Evolutionary conservation across 2,113 vertebrate genomes (phyloP).

Genomic region (Corythoichthys haematopterus): DNA sequence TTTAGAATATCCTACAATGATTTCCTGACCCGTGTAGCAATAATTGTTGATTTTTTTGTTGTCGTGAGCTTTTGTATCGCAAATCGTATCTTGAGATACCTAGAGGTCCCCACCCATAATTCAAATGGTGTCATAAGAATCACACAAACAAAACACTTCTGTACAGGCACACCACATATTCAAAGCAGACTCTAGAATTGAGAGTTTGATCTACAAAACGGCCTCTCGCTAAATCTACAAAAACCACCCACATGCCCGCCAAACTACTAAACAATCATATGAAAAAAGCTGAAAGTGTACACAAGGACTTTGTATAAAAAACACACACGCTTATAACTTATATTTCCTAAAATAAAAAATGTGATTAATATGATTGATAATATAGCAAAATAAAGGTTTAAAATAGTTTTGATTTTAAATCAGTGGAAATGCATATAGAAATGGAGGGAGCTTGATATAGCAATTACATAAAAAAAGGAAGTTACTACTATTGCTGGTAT

Average conservation of each 20-base stretch:
- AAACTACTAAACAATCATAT: conserved; percentile 34
- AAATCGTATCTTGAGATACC: too few species aligned
- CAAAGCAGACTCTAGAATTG: conserved; percentile 37
- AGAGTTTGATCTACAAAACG: conserved; percentile 59
- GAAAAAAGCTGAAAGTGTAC: conserved; percentile 13
- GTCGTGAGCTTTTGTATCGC: too few species aligned
- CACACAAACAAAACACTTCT: conserved; percentile 23
- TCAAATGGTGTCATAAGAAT: conserved; percentile 25
- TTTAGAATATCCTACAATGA: too few species aligned
- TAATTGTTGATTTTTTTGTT: too few species aligned
- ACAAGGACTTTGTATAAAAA: conserved; percentile 43
- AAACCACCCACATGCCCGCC: conserved; percentile 42
- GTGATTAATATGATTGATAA: conserved; percentile 20
- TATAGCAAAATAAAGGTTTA: conserved; percentile 17
- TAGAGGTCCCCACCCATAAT: too few species aligned
- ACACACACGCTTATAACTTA: conserved; percentile 1
- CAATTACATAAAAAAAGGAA: conserved; percentile 10
- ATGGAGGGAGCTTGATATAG: not conserved
- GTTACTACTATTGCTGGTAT: not conserved
- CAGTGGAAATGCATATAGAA: conserved; percentile 6
- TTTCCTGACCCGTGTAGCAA: too few species aligned
- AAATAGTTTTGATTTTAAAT: not conserved
- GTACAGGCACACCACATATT: conserved; percentile 30
- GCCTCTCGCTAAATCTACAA: conserved; percentile 41
- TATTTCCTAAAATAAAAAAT: conserved; percentile 21